Conservation (phyloP, 92 coral and sea anemone species). For the Blastomussa wellsi region DNA sequence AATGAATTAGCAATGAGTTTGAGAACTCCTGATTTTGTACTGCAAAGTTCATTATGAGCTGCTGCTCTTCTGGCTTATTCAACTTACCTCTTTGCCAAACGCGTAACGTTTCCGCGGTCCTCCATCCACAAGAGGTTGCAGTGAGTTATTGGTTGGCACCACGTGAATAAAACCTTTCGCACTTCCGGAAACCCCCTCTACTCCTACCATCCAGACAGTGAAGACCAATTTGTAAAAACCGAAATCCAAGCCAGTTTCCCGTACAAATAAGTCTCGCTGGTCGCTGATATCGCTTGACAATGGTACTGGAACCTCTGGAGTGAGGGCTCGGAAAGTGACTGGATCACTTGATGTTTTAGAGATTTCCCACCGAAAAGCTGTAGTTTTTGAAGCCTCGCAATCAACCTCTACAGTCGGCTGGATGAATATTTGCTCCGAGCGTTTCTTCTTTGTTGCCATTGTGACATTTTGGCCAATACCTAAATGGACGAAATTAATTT, state of each 20-base stretch:
- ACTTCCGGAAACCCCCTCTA: constrained; percentile 51
- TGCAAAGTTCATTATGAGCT: too few relatives aligned
- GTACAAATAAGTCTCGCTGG: constrained; percentile 42
- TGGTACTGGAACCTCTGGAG: background rate
- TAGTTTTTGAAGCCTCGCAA: constrained; percentile 72
- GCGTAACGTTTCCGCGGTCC: constrained; percentile 34
- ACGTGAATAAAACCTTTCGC: constrained; percentile 57
- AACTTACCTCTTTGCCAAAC: constrained; percentile 34
- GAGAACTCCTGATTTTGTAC: background rate
- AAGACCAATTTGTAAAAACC: constrained; percentile 66
- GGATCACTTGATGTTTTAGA: constrained; percentile 33
- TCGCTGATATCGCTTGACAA: background rate
- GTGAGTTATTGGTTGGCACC: constrained; percentile 45
- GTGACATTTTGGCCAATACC: constrained; percentile 43
- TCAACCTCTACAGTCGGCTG: constrained; percentile 47
- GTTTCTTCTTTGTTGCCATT: constrained; percentile 24
- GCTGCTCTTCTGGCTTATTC: too few relatives aligned
- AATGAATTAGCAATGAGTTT: too few relatives aligned
- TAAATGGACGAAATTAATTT: background rate
- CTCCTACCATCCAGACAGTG: constrained; percentile 59
- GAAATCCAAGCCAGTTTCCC: constrained; percentile 49
- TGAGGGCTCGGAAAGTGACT: background rate
- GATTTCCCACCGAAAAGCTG: constrained; percentile 67
- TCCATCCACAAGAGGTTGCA: constrained; percentile 20
- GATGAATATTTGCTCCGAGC: constrained; percentile 52